Base-by-base conservation (phyloP, 2,888 invertebrate genomes). In the Timandra comae region DNA sequence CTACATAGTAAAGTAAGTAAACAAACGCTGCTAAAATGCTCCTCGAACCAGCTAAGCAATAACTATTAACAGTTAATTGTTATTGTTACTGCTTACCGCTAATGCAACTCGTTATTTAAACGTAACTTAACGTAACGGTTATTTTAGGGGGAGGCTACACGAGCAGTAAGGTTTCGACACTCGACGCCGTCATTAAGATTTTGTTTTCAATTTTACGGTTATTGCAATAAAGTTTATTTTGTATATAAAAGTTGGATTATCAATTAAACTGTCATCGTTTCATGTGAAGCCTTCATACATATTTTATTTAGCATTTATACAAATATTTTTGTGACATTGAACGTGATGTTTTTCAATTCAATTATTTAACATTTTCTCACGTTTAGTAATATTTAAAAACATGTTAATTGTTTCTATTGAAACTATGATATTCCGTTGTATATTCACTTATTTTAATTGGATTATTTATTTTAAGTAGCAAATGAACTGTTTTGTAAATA, bases 61-160 rank as follows among this genome's bases (percentile, higher is more conserved):
- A 80, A 77, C 78, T 75, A 69, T 81, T 78, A 79, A 66, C 59
- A 45, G 63, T 58, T 75, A 71, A 73, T 71, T 69, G 66, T 73
- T 65, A 71, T 65, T 55, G 68, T 74, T 70, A 75, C 61, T 58
- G 69, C 61, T 56, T 49, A 48, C 63, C 63, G 64, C 72, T 75
- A 77, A 80, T 75, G 73, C 65, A 68, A 55, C 66, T 47, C 56
- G 62, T 68, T 68, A 75, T 72, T 63, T 46, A 38, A 30, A 29
- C 30, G 45, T 44, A 43, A 46, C 43, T 46, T 37, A 30, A 29
- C 30, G 45, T 44, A 43, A 46, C 43, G 43, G 43, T 53, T 50
- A 50, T 52, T 52, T 54, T 36, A 43, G 43, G 47, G 40, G 10
- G 35, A 30, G 35, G 40, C 30, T 49, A 43, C 37, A 38, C 36